These are phyloP conservation scores for Plotosus lineatus DNA, from an alignment of 2,113 vertebrate species.

Conservation along the genomic window DNA sequence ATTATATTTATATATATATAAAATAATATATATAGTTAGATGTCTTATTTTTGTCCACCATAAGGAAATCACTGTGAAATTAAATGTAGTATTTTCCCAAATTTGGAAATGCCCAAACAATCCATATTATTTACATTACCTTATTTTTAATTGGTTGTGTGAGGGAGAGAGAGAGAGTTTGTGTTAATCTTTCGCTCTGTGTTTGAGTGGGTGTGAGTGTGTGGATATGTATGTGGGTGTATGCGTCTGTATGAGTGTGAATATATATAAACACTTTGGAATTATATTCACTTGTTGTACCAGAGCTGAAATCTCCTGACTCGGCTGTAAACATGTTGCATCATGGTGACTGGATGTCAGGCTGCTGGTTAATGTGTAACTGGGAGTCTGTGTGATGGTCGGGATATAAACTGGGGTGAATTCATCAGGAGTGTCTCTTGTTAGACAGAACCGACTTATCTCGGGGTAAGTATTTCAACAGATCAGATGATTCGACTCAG, in stretches of 20 bases:
- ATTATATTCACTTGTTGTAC: no score
- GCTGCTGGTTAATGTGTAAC: conserved; percentile 61
- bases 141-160: no score
- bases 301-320: conserved; percentile 21
- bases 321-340: not conserved
- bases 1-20: not conserved
- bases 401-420: conserved; percentile 56
- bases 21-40: not conserved
- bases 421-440: conserved; percentile 50
- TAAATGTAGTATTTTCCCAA: no score
- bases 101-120: no score
- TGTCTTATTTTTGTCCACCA: no score
- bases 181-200: no score
- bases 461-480: conserved; percentile 57
- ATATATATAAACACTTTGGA: no score
- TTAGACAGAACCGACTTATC: conserved; percentile 55
- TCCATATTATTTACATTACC: no score
- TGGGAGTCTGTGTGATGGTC: conserved; percentile 45
- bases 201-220: no score
- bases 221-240: no score
- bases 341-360: not conserved
- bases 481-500: not conserved
- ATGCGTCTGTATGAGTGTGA: no score
- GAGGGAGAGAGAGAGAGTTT: no score
- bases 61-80: not conserved